Conservation (phyloP, 2,888 invertebrate species). For the Barypeithes pellucidus region DNA sequence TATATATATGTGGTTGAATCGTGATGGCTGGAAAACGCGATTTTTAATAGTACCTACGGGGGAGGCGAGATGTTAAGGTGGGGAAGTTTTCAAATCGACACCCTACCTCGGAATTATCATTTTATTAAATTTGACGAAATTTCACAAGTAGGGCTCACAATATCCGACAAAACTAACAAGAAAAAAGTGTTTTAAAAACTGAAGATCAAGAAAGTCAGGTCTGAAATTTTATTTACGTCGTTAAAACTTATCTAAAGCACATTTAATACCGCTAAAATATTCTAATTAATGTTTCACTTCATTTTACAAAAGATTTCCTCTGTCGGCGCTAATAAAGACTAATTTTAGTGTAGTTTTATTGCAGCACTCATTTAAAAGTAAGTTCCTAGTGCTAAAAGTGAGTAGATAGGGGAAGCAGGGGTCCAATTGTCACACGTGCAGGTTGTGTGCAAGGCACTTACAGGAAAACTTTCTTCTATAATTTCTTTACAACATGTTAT, state of each 20-base stretch:
- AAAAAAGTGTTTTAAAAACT: not conserved
- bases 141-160: too few relatives aligned
- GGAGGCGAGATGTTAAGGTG: too few relatives aligned
- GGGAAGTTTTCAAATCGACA: too few relatives aligned
- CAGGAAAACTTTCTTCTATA: too few relatives aligned
- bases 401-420: not conserved
- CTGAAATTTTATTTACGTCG: not conserved
- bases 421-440: too few relatives aligned
- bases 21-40: too few relatives aligned
- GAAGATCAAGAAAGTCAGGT: not conserved
- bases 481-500: too few relatives aligned
- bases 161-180: not conserved
- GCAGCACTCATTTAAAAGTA: slow-evolving; percentile 29
- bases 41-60: too few relatives aligned
- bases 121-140: too few relatives aligned
- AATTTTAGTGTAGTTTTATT: slow-evolving; percentile 15
- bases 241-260: not conserved
- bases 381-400: slow-evolving; percentile 22
- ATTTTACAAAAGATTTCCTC: not conserved
- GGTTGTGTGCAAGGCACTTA: too few relatives aligned
- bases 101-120: too few relatives aligned
- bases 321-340: not conserved
- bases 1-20: too few relatives aligned
- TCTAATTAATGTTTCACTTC: slow-evolving; percentile 8
- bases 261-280: not conserved